Percentiles rank a stretch among this genome's conserved stretches.
These are phyloP conservation scores for Cistogaster globosa DNA, from an alignment of 2,888 invertebrate genomes.

Conservation along the genomic window DNA sequence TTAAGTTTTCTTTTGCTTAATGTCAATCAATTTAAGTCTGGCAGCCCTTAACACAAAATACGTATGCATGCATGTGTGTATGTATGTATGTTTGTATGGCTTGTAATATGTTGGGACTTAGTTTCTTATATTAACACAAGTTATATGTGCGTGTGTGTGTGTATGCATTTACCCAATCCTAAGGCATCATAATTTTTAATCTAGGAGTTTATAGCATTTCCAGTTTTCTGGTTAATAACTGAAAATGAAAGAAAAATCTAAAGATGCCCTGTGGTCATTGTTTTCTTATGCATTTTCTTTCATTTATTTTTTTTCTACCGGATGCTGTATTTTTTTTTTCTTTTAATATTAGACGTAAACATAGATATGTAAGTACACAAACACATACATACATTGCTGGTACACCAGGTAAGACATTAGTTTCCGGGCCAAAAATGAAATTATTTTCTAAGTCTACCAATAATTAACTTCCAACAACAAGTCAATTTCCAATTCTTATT, in stretches of 20 bases:
- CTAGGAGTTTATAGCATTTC: conserved; percentile 63
- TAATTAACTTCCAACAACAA: not conserved
- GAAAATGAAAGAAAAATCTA: conserved; percentile 24
- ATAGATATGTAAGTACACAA: not conserved
- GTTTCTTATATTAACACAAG: too few relatives aligned
- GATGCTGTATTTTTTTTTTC: conserved; percentile 50
- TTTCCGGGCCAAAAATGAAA: conserved; percentile 58
- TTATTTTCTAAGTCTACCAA: conserved; percentile 17
- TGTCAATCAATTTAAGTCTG: too few relatives aligned
- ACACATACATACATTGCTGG: not conserved
- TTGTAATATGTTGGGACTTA: not conserved
- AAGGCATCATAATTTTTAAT: conserved; percentile 35
- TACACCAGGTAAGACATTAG: conserved; percentile 25
- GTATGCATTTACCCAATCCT: not conserved
- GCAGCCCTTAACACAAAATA: not conserved
- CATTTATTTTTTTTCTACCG: conserved; percentile 44
- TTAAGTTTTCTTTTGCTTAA: too few relatives aligned
- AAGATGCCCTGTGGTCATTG: conserved; percentile 3
- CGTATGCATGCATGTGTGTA: not conserved
- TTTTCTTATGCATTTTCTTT: conserved; percentile 9
- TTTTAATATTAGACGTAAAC: conserved; percentile 21
- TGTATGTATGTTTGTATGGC: not conserved
- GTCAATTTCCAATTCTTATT: not conserved
- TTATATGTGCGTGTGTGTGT: not conserved
- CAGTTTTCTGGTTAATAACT: conserved; percentile 59